Evolutionary conservation across 2,888 invertebrate species (phyloP).

Genomic region (Myathropa florea): DNA sequence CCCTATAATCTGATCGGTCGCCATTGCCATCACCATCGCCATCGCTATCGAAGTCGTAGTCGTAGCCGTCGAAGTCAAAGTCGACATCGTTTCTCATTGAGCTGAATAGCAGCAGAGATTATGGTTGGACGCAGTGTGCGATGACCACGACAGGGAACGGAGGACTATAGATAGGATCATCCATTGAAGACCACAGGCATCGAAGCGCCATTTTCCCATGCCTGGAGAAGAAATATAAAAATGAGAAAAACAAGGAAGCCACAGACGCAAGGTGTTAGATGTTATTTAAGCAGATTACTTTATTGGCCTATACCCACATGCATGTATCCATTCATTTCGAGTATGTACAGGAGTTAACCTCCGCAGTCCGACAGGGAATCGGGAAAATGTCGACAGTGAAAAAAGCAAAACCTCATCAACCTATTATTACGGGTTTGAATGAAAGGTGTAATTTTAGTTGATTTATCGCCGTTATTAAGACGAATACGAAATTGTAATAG

Average conservation of each 20-base stretch:
- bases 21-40: constrained; percentile 23
- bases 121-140: constrained; percentile 55
- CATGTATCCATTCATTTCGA: not conserved
- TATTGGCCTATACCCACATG: constrained; percentile 26
- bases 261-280: constrained; percentile 57
- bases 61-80: not conserved
- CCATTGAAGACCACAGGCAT: constrained; percentile 65
- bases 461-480: constrained; percentile 79
- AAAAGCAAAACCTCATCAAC: constrained; percentile 48
- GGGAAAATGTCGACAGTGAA: constrained; percentile 35
- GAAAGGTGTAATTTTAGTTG: constrained; percentile 80
- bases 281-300: constrained; percentile 20
- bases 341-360: not conserved
- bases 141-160: constrained; percentile 50
- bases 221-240: not conserved
- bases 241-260: not conserved
- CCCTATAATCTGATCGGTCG: constrained; percentile 43
- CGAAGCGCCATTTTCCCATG: constrained; percentile 65
- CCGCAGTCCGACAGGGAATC: constrained; percentile 2
- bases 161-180: constrained; percentile 48
- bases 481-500: constrained; percentile 72
- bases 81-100: constrained; percentile 44
- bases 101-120: constrained; percentile 60
- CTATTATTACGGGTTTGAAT: constrained; percentile 73
- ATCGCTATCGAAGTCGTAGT: constrained; percentile 1